These are phyloP conservation scores for Pyrrhosoma nymphula DNA, from an alignment of 2,888 invertebrate genomes.

Conservation along the genomic window DNA sequence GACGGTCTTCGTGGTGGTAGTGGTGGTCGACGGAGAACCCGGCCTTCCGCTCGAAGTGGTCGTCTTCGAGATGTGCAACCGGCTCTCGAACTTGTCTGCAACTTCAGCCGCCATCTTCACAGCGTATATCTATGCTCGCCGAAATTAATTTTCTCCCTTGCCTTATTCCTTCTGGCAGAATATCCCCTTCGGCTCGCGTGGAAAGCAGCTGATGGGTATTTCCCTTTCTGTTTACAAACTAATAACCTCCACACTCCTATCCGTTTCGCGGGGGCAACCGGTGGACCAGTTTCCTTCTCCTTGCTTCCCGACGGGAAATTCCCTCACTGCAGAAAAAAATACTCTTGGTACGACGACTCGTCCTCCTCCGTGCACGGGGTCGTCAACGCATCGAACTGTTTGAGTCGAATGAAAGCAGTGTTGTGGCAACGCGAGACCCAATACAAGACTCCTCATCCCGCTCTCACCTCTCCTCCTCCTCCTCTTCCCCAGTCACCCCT, in stretches of 20 bases:
- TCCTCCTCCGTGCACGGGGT: background rate
- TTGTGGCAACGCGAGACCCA: conserved; percentile 33
- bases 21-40: conserved; percentile 38
- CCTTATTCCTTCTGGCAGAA: background rate
- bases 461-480: background rate
- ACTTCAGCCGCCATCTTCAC: conserved; percentile 86
- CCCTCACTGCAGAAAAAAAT: background rate
- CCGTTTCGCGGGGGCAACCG: background rate
- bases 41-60: conserved; percentile 39
- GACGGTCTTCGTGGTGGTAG: conserved; percentile 77
- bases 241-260: background rate
- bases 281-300: background rate
- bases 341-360: background rate
- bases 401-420: conserved; percentile 3
- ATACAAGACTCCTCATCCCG: conserved; percentile 69
- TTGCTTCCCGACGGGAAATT: background rate
- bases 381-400: background rate
- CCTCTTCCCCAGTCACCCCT: background rate
- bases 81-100: conserved; percentile 85
- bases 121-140: background rate
- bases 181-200: background rate
- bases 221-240: background rate
- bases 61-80: conserved; percentile 80
- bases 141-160: background rate
- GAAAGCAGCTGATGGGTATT: background rate